These are phyloP conservation scores for Temnopleurus reevesii DNA, from an alignment of 53 echinoderm and acorn worm species.

Conservation along the genomic window DNA sequence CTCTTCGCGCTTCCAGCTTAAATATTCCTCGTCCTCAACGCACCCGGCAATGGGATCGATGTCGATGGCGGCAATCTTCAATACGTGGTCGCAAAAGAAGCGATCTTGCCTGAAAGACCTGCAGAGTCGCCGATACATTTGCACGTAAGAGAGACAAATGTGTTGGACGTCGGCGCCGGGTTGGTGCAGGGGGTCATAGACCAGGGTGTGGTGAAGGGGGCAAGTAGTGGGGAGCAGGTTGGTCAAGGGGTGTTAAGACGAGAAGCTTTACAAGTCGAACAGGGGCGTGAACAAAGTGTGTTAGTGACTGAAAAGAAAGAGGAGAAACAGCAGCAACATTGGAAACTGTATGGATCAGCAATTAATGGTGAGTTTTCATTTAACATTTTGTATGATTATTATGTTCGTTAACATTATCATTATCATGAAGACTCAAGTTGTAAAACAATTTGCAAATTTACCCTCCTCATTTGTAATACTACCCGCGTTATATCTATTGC, in stretches of 20 bases:
- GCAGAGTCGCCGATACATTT: not conserved
- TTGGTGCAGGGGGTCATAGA: not conserved
- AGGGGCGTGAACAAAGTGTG: not conserved
- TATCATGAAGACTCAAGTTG: too few species aligned
- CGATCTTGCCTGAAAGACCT: not conserved
- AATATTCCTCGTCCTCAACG: constrained; percentile 59
- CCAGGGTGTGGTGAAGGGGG: not conserved
- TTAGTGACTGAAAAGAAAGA: not conserved
- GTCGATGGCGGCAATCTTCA: constrained; percentile 16
- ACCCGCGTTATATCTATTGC: too few species aligned
- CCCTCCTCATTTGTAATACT: too few species aligned
- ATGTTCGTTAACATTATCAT: too few species aligned
- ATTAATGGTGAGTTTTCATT: constrained; percentile 37
- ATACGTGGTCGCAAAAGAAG: not conserved
- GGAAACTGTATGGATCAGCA: not conserved
- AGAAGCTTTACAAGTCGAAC: constrained; percentile 38
- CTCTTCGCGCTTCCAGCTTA: constrained; percentile 68
- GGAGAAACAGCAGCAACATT: not conserved
- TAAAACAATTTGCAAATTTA: too few species aligned
- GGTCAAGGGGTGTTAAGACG: constrained; percentile 13
- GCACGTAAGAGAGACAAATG: not conserved
- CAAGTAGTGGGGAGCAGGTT: not conserved
- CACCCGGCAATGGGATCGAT: constrained; percentile 43
- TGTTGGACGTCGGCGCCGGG: too few species aligned
- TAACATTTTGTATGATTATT: too few species aligned